Evolutionary conservation across 2,888 invertebrate species (phyloP).

Genomic region (Abrostola tripartita): DNA sequence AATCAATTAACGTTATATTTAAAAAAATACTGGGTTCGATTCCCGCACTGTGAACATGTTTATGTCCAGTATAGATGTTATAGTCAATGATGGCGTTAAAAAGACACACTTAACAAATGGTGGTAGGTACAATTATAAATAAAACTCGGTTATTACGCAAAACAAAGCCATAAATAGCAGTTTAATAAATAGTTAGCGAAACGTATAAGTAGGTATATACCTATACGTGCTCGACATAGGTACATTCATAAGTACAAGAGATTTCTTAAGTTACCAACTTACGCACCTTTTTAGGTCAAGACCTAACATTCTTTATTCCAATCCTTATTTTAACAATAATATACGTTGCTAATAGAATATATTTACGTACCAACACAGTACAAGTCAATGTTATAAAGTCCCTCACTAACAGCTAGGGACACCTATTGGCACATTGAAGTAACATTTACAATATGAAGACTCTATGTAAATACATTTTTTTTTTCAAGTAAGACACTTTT

Average conservation of each 20-base stretch:
- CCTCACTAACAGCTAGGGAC: constrained; percentile 17
- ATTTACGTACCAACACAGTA: no score
- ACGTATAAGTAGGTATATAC: constrained; percentile 31
- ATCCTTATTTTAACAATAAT: no score
- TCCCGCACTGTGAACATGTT: no score
- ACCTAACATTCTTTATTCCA: no score
- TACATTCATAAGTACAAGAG: constrained; percentile 20
- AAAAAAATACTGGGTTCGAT: no score
- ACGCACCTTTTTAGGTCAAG: background rate
- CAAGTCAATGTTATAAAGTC: no score
- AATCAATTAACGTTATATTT: no score
- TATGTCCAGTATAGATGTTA: no score
- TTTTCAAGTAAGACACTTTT: constrained; percentile 40
- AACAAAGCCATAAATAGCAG: constrained; percentile 65
- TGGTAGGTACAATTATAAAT: constrained; percentile 33
- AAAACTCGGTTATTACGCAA: constrained; percentile 50
- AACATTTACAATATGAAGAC: constrained; percentile 10
- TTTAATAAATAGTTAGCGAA: constrained; percentile 53
- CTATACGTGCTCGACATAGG: constrained; percentile 35
- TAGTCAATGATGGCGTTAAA: no score
- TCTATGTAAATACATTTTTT: constrained; percentile 2
- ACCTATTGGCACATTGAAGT: constrained; percentile 47
- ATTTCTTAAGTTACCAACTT: background rate
- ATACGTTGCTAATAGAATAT: no score
- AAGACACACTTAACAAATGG: background rate